Percentiles rank a stretch among this genome's conserved stretches.
phyloP scores from a whole-genome alignment of 2,113 vertebrate genomes.

The Monarcha castaneiventris region DNA sequence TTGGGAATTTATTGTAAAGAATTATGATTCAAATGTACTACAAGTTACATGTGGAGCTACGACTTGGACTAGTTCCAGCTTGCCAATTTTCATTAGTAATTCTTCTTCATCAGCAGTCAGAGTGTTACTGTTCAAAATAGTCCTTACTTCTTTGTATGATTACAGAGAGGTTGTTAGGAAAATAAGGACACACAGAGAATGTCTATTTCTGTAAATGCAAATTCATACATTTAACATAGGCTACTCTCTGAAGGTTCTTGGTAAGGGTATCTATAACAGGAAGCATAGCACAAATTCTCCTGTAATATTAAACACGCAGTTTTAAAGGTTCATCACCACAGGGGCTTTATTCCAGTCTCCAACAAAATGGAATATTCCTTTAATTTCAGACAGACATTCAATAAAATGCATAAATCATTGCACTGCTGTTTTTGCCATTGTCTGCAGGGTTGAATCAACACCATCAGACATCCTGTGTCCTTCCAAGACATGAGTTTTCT shows the following conservation, averaged over 20 bases:
- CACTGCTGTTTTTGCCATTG: neutral
- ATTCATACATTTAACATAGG: neutral
- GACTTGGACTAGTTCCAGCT: neutral
- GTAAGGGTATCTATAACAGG: neutral
- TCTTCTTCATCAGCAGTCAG: neutral
- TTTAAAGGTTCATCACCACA: neutral
- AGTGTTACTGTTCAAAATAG: neutral
- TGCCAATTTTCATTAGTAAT: neutral
- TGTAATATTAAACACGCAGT: neutral
- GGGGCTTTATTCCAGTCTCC: neutral
- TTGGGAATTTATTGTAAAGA: neutral
- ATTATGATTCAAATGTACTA: neutral
- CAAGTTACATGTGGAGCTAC: neutral
- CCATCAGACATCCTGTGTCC: neutral
- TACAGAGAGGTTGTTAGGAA: neutral
- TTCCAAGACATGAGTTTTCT: neutral
- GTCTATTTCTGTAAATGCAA: neutral
- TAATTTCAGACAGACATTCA: neutral
- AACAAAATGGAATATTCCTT: neutral
- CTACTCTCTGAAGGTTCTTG: neutral
- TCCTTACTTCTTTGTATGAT: neutral
- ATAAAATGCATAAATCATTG: neutral
- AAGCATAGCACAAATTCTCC: neutral
- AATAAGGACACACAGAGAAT: neutral
- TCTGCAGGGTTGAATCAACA: neutral